These are phyloP conservation scores for Trichogramma pretiosum DNA, from an alignment of 1,140 invertebrate genomes.

Conservation along the genomic window DNA sequence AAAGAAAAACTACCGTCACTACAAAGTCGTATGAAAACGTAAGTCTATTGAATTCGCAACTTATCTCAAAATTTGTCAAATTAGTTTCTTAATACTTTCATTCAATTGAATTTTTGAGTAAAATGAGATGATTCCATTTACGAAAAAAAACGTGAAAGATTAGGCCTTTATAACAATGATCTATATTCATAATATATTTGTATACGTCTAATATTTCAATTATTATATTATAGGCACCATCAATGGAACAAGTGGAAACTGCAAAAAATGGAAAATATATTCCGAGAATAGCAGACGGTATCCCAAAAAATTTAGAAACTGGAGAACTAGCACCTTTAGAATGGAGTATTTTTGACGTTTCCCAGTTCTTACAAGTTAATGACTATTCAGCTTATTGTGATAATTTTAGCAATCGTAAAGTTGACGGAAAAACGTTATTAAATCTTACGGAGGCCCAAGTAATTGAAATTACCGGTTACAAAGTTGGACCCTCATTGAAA, in stretches of 20 bases:
- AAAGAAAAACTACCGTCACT: too few species aligned
- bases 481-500: slow-evolving; percentile 88
- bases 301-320: slow-evolving; percentile 37
- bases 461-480: slow-evolving; percentile 79
- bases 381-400: slow-evolving; percentile 84
- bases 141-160: slow-evolving; percentile 5
- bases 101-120: too few species aligned
- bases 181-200: too few species aligned
- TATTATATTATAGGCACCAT: too few species aligned
- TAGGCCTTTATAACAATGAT: too few species aligned
- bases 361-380: slow-evolving; percentile 78
- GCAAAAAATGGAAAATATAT: slow-evolving; percentile 59
- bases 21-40: too few species aligned
- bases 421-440: slow-evolving; percentile 73
- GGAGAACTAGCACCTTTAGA: slow-evolving; percentile 58
- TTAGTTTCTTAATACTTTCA: too few species aligned
- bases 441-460: slow-evolving; percentile 81
- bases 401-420: slow-evolving; percentile 69
- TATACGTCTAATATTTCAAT: too few species aligned
- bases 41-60: too few species aligned
- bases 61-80: too few species aligned
- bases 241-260: too few species aligned
- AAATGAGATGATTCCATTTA: too few species aligned
- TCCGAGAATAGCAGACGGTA: slow-evolving; percentile 56
- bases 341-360: slow-evolving; percentile 79